phyloP scores from a whole-genome alignment of 2,113 vertebrate species.

The Neolamprologus brichardi region DNA sequence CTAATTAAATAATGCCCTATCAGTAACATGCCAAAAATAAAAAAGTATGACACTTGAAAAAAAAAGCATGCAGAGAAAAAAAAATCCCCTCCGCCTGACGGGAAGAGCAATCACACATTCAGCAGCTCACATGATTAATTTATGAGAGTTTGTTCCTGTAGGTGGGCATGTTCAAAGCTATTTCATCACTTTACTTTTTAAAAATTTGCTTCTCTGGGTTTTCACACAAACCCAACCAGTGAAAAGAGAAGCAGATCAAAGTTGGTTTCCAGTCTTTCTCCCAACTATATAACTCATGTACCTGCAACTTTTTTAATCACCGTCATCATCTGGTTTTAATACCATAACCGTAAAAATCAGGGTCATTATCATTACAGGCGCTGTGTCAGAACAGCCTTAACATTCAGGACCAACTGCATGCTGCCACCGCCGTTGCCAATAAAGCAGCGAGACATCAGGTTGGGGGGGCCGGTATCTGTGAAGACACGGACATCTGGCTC shows the following conservation, averaged over 20 bases:
- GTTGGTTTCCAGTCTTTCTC: conserved; percentile 6
- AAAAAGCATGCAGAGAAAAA: not conserved
- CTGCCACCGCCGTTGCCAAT: conserved; percentile 16
- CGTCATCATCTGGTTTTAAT: conserved; percentile 48
- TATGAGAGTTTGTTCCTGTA: conserved; percentile 12
- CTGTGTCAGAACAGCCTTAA: not conserved
- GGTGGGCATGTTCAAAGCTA: conserved; percentile 40
- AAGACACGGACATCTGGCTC: conserved; percentile 62
- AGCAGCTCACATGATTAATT: conserved; percentile 30
- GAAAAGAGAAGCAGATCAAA: conserved; percentile 10
- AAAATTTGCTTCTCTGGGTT: not conserved
- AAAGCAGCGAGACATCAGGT: conserved; percentile 45
- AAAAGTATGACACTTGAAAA: not conserved
- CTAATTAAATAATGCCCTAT: not conserved
- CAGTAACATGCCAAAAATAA: not conserved
- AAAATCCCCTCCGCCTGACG: not conserved
- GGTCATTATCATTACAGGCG: conserved; percentile 30
- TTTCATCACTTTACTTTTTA: conserved; percentile 36
- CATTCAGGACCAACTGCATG: conserved; percentile 20
- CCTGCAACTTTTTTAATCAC: conserved; percentile 48
- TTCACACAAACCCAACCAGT: not conserved
- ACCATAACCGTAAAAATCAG: conserved; percentile 23
- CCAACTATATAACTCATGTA: conserved; percentile 24
- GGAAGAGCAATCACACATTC: not conserved
- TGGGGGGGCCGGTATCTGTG: conserved; percentile 1